Evolutionary conservation across 2,113 vertebrate genomes (phyloP), one percentile per base, ranked within the genome.

Genomic region (Rhinichthys klamathensis): DNA sequence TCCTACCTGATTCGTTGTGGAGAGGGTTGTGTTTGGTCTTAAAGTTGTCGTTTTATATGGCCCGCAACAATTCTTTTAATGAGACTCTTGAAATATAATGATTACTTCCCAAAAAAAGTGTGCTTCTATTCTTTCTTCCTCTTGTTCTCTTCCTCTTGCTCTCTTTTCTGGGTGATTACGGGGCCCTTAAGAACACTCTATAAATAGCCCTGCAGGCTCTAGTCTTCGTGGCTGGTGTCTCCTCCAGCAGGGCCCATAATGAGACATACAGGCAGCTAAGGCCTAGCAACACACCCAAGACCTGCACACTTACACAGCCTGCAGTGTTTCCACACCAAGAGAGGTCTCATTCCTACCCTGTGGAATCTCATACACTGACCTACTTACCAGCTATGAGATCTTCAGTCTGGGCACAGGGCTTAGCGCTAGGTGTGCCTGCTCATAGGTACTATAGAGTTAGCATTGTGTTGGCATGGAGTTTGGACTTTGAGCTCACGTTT

Each of bases 131-230:
- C 72, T 79, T 80, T 75, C 27, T 80, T 38, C 21, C 21, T 81
- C n/a, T 46, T 54, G 58, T 80, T 81, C 77, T 86, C 83, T 80
- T 87, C 89, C 90, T 89, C 85, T 87, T 83, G 75, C 87, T 89
- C 90, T 89, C 86, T 87, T 83, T 91, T 83, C 87, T 87, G 88
- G 89, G 91, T 93, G 92, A 93, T 92, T 92, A 94, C 85, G 85
- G 90, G 88, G 88, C 90, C 92, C 86, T 93, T 90, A 83, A 91
- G 92, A 91, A 88, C 81, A 81, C 91, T 93, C 92, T 94, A 94
- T 92, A 93, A 94, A 94, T 94, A 94, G 92, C 86, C 80, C 90
- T 87, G 81, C 63, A 90, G 88, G 91, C 91, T 90, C 90, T 90
- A 93, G 89, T 90, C 90, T 91, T 92, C 89, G 54, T 76, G 70